Evolutionary conservation across 2,888 invertebrate genomes (phyloP), one percentile per base, ranked within the genome.

Genomic region (Anaspis maculata): DNA sequence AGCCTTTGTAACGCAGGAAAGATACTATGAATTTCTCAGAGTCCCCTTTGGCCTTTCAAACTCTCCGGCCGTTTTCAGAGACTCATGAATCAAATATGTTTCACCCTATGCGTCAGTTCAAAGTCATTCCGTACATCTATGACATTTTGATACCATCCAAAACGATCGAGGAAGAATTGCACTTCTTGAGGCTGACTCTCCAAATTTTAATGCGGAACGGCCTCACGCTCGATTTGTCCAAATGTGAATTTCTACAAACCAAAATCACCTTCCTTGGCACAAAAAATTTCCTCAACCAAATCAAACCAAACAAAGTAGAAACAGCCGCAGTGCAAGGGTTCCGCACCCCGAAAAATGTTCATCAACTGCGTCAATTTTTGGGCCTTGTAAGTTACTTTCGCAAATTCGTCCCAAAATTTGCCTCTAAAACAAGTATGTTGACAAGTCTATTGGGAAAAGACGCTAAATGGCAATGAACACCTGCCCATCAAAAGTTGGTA

Each of bases 21-120:
- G 56, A 3, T 41, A 57, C 9, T 60, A 43, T 27, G 53, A 61
- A 45, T 56, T 49, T 24, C 26, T 46, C 2, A 28, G 48, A 2
- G 49, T 59, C 49, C 52, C 56, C 3, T 64, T 60, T 34, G 59
- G 58, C 3, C 34, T 59, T 3, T 30, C 45, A 2, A 58, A 59
- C 26, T 56, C 57, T 0, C 53, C 55, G 3, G 28, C 42, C 2
- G 42, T 40, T 25, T 46, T 45, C n/a, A n/a, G n/a, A n/a, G n/a
- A n/a, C n/a, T n/a, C n/a, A n/a, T n/a, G n/a, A n/a, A n/a, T n/a
- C n/a, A n/a, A n/a, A n/a, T n/a, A 25, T 43, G 9, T 13, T 46
- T 10, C 37, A 39, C 3, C 15, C n/a, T 6, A 24, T 37, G 10
- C 2, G 34, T 14, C 30, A 32, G 15, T 15, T 5, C 2, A 32